Evolutionary conservation across 2,888 invertebrate genomes (phyloP).

Genomic region (Drosophila mimetica): DNA sequence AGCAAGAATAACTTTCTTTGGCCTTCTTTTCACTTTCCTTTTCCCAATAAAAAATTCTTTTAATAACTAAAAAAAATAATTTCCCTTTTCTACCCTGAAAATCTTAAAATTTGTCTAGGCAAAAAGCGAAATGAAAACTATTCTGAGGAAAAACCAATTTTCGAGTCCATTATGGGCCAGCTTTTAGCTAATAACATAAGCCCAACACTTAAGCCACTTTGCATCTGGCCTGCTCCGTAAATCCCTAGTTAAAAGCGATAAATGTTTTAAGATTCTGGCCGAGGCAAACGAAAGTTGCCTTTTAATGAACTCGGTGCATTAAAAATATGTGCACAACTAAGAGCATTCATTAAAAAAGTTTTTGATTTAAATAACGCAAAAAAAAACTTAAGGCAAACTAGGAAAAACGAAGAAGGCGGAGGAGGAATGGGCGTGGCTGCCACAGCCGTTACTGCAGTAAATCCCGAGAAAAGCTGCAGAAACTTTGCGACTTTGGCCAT

Average conservation of each 20-base stretch:
- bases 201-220: conserved; percentile 62
- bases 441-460: conserved; percentile 45
- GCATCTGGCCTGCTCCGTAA: conserved; percentile 49
- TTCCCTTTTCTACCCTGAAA: not conserved
- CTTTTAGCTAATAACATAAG: conserved; percentile 54
- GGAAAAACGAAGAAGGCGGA: not conserved
- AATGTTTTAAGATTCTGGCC: conserved; percentile 38
- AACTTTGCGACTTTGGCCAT: conserved; percentile 79
- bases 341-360: conserved; percentile 81
- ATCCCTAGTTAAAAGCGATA: conserved; percentile 52
- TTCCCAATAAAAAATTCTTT: not conserved
- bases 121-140: conserved; percentile 29
- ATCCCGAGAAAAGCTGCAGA: conserved; percentile 76
- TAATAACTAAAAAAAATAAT: not conserved
- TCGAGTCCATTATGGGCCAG: conserved; percentile 57
- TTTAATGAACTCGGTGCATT: conserved; percentile 78
- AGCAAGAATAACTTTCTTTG: not conserved
- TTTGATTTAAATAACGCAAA: conserved; percentile 68
- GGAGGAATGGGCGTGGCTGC: conserved; percentile 22
- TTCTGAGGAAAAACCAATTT: conserved; percentile 53
- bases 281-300: conserved; percentile 61
- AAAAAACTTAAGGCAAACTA: conserved; percentile 45
- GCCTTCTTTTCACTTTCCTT: not conserved
- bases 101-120: not conserved
- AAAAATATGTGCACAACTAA: conserved; percentile 78